A percentile compares a stretch with the other conserved stretches of the same genome.
Evolutionary conservation across 2,113 vertebrate genomes (phyloP).

Genomic region (Dermatemys mawii): DNA sequence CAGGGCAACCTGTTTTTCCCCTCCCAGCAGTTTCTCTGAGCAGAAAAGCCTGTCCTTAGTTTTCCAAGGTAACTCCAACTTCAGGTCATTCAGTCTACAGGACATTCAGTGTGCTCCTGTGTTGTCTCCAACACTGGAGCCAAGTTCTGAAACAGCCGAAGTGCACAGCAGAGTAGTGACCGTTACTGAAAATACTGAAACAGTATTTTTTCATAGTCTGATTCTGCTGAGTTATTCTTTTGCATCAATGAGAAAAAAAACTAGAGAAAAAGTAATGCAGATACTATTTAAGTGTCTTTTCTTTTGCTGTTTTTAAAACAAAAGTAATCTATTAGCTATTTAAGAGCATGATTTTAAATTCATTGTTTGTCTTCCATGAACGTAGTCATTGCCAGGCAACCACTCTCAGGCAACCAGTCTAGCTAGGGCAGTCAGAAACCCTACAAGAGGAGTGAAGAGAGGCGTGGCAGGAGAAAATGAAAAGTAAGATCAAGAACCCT

Average conservation of each 20-base stretch:
- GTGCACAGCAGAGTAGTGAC: fast-evolving
- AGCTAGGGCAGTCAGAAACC: neutral
- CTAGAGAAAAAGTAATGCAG: neutral
- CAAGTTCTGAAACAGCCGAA: fast-evolving
- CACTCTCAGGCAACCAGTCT: neutral
- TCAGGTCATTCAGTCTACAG: fast-evolving
- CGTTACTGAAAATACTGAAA: neutral
- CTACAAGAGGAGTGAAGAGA: too few species aligned
- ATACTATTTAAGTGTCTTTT: neutral
- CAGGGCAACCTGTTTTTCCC: neutral
- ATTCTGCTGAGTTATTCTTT: neutral
- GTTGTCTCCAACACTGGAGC: neutral
- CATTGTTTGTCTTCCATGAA: neutral
- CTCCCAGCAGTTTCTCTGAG: neutral
- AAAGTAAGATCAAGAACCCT: neutral
- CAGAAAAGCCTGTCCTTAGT: neutral
- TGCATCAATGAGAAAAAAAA: fast-evolving
- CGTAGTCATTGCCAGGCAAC: neutral
- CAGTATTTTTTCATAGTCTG: neutral
- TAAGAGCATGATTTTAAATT: neutral
- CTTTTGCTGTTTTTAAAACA: neutral
- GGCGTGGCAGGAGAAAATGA: neutral
- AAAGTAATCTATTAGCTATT: neutral
- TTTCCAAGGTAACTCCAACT: too few species aligned
- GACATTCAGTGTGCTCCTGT: neutral